Conservation (phyloP, 2,113 vertebrate genomes). For the Nannobrachium achirus region DNA sequence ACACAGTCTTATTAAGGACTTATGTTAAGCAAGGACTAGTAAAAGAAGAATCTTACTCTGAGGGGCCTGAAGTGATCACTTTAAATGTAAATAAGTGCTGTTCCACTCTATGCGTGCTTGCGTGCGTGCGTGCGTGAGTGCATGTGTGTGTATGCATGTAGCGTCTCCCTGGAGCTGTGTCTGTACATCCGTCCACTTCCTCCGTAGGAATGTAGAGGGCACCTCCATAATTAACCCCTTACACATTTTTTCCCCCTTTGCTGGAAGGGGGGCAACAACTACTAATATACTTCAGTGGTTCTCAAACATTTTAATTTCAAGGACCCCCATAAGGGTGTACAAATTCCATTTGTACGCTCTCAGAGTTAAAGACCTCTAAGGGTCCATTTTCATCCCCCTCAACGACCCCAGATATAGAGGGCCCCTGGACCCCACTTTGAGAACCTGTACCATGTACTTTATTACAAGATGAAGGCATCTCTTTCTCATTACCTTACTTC, state of each 20-base stretch:
- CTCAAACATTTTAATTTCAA: too few relatives aligned
- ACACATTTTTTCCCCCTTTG: slow-evolving; percentile 12
- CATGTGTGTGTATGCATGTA: slow-evolving; percentile 31
- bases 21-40: neutral
- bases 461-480: too few relatives aligned
- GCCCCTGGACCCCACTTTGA: too few relatives aligned
- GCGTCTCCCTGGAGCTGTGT: slow-evolving; percentile 33
- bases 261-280: slow-evolving; percentile 20
- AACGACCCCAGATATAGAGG: too few relatives aligned
- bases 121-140: too few relatives aligned
- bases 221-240: slow-evolving; percentile 68
- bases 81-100: slow-evolving; percentile 68
- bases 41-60: slow-evolving; percentile 28
- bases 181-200: slow-evolving; percentile 17
- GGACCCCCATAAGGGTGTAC: too few relatives aligned
- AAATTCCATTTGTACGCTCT: too few relatives aligned
- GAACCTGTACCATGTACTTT: too few relatives aligned
- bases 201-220: slow-evolving; percentile 50
- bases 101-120: slow-evolving; percentile 26
- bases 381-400: too few relatives aligned
- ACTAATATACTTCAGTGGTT: slow-evolving; percentile 17
- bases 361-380: too few relatives aligned
- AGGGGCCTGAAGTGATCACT: slow-evolving; percentile 46
- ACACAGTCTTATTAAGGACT: neutral
- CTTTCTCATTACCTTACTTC: too few relatives aligned